Base-by-base conservation (phyloP, 2,113 vertebrate genomes). In the Garra rufa region DNA sequence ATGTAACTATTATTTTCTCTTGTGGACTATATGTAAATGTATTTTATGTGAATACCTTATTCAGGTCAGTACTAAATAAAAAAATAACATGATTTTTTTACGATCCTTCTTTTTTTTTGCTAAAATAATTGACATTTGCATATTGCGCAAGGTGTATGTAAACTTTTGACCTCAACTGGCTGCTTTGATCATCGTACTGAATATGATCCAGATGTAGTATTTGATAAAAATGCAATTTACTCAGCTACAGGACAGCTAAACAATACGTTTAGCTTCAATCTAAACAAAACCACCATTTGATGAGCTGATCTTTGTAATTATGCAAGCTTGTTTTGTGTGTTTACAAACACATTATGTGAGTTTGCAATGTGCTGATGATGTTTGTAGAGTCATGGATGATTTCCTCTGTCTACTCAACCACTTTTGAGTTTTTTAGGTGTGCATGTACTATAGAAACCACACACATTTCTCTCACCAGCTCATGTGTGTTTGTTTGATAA, bases 311-410 rank as follows among this genome's bases (percentile, higher is more conserved):
- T 10, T 69, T 69, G 30, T 69, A 38, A 69, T 38, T 38, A 69
- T 21, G 30, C 30, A 69, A 30, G 65, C 3, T 69, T 41, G 17
- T 69, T 41, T 70, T 5, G 67, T 70, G 67, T 11, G 11, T 70
- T 70, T 41, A 70, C 41, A 21, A 70, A 41, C 67, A 41, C 9
- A 70, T 70, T 70, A 70, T 11, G 67, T 0, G 9, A n/a, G 19
- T 70, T 70, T 41, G 41, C 67, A 41, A 9, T 41, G 21, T 13
- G 67, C 2, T 41, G 34, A 70, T 41, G 2, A 41, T 70, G 34
- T 70, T 70, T 70, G 67, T 70, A 10, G 3, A 41, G 67, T n/a
- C 67, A 70, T 41, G 67, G 9, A 70, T 70, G 34, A 70, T 70
- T 70, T 70, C 34, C 19, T 69, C 30, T n/a, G 34, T 38, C 38